phyloP scores from a whole-genome alignment of 2,888 invertebrate species.

The Dugesia japonica region DNA sequence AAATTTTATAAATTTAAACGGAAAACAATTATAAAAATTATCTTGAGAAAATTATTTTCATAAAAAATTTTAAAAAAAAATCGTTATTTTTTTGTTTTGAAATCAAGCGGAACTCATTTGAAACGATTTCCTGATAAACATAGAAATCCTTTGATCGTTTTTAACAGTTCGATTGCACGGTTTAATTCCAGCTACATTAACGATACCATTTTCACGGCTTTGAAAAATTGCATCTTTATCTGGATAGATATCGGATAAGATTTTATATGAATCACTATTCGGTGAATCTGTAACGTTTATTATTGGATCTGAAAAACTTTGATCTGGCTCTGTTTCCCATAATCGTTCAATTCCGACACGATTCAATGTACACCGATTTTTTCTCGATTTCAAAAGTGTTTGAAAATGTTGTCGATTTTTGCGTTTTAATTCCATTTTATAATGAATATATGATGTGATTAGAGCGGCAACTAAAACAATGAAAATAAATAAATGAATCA shows the following conservation, averaged over 20 bases:
- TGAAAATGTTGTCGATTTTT: not conserved
- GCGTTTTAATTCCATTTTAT: constrained; percentile 12
- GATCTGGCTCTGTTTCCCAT: not conserved
- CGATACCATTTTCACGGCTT: not conserved
- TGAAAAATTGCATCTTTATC: not conserved
- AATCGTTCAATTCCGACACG: not conserved
- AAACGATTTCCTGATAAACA: not conserved
- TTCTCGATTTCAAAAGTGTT: not conserved
- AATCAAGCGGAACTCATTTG: too few species aligned
- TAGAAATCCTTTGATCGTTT: not conserved
- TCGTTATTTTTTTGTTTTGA: too few species aligned
- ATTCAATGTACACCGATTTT: not conserved
- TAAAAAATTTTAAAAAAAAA: too few species aligned
- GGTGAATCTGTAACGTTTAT: not conserved
- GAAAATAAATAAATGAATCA: not conserved
- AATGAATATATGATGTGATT: not conserved
- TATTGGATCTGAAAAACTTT: not conserved
- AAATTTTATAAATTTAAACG: too few species aligned
- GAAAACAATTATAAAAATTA: too few species aligned
- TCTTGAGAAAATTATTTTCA: too few species aligned
- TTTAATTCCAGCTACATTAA: not conserved
- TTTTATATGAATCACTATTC: not conserved
- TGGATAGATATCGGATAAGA: not conserved
- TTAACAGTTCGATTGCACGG: not conserved
- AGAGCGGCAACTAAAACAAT: not conserved